phyloP scores from a whole-genome alignment of 2,888 invertebrate species.

The Clostera curtula region DNA sequence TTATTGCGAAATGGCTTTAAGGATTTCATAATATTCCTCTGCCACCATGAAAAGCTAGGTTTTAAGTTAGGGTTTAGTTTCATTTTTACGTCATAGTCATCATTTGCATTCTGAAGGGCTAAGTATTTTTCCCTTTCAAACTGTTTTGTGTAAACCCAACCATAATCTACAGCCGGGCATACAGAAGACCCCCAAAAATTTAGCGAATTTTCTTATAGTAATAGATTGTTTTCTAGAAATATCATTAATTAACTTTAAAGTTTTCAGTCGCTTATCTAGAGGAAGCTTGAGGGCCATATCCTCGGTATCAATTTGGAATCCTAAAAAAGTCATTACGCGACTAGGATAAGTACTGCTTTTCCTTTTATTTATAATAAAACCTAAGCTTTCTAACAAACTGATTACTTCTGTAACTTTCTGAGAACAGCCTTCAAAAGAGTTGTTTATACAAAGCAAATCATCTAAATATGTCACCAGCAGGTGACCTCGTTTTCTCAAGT shows the following conservation, averaged over 20 bases:
- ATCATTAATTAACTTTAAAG: conserved; percentile 1
- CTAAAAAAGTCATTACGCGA: conserved; percentile 1
- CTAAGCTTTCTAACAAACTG: neutral
- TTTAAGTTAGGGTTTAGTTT: neutral
- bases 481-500: too few relatives aligned
- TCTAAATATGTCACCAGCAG: too few relatives aligned
- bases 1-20: too few relatives aligned
- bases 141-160: neutral
- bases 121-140: conserved; percentile 4
- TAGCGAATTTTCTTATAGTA: conserved; percentile 3
- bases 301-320: conserved; percentile 5
- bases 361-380: conserved; percentile 1
- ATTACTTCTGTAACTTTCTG: too few relatives aligned
- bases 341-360: conserved; percentile 1
- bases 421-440: too few relatives aligned
- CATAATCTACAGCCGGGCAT: conserved; percentile 3
- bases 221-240: conserved; percentile 2
- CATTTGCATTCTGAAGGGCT: neutral
- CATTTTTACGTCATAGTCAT: neutral
- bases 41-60: neutral
- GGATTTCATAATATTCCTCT: neutral
- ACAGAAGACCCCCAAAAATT: conserved; percentile 3
- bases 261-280: conserved; percentile 2
- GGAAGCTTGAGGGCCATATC: too few relatives aligned
- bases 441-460: too few relatives aligned